phyloP scores from a whole-genome alignment of 2,888 invertebrate species.

The Cecidostiba fungosa region DNA sequence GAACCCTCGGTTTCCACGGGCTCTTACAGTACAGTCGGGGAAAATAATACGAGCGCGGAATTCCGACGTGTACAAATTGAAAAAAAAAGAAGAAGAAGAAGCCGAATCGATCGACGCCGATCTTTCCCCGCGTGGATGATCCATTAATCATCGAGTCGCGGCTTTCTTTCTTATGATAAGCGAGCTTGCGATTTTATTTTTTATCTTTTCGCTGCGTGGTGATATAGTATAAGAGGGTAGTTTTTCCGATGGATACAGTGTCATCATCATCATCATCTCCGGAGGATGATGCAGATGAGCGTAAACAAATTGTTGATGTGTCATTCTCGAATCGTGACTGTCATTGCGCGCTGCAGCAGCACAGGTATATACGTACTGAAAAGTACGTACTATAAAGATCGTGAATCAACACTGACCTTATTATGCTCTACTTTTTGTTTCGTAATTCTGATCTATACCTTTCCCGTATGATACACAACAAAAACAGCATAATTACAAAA shows the following conservation, averaged over 20 bases:
- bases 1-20: not conserved
- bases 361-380: not conserved
- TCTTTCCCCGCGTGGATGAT: slow-evolving; percentile 42
- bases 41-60: slow-evolving; percentile 14
- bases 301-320: slow-evolving; percentile 50
- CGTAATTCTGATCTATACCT: not conserved
- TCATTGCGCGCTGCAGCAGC: not conserved
- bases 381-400: not conserved
- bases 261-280: too few relatives aligned
- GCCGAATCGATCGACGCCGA: slow-evolving; percentile 54
- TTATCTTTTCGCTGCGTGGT: not conserved
- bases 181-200: slow-evolving; percentile 38
- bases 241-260: not conserved
- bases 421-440: not conserved
- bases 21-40: not conserved
- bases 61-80: slow-evolving; percentile 35
- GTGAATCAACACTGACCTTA: not conserved
- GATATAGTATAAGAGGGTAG: not conserved
- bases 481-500: not conserved
- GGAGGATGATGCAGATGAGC: not conserved
- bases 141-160: slow-evolving; percentile 59
- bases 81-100: slow-evolving; percentile 23
- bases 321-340: slow-evolving; percentile 20
- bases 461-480: too few relatives aligned
- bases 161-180: slow-evolving; percentile 43